Base-by-base conservation (phyloP, 2,888 invertebrate species). In the Andrena chrysosceles region DNA sequence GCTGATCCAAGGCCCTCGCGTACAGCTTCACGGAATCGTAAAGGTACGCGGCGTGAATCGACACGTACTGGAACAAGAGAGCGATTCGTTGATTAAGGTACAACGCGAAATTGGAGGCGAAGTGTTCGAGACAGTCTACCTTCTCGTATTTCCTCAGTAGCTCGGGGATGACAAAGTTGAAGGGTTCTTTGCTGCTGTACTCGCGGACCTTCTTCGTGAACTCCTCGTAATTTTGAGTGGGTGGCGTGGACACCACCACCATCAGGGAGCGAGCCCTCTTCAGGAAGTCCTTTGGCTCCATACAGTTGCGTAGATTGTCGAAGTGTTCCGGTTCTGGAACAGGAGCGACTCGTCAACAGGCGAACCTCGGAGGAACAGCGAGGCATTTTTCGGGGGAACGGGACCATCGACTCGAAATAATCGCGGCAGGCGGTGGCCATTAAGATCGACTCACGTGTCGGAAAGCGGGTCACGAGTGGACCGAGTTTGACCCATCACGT, bases 1-100 rank as follows among this genome's bases (percentile, higher is more conserved):
- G 95, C 89, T 96, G 95, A 91, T 98, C 96, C 87, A 99, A 95
- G 1, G 99, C 99, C 87, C 95, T 95, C 29, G 99, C 98, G 93
- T 99, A 99, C 48, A 99, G 95, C 93, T 96, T 96, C 54, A 99
- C 97, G 0, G 99, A 98, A 94, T 99, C 99, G 94, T 99, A 99
- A 87, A 98, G 95, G 94, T 99, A 98, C 60, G 98, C 98, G 77
- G 99, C 99, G 93, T 98, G 98, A 88, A 98, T 97, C 56, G 97
- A 97, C 62, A 98, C 97, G 93, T 97, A 97, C 97, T 98, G 95
- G 83, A 96, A 95, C 80, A 90, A 83, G 85, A 77, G 81, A 66
- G 75, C 31, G 35, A 10, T 16, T 16, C 59, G 13, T n/a, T 42
- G 69, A 79, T 49, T 13, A 35, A 26, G 3, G 6, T 0, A 74